A percentile compares a stretch with the other conserved stretches of the same genome.
Evolutionary conservation across 2,797 vertebrate genomes (phyloP).

Genomic region (Anas flavirostris): DNA sequence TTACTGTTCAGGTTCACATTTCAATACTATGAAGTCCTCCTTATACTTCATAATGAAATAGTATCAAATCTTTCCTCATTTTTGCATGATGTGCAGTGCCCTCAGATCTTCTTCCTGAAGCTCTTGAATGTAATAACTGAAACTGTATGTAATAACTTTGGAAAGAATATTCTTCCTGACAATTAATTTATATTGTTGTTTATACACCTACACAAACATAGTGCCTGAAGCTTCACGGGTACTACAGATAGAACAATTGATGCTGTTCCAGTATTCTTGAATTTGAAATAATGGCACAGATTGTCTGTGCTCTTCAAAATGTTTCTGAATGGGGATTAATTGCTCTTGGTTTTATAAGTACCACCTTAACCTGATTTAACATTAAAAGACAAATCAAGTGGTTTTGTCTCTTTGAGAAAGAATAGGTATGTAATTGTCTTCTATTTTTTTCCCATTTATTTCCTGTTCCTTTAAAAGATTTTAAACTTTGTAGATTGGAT

Average conservation of each 20-base stretch:
- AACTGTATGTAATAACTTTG: background rate
- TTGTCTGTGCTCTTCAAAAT: background rate
- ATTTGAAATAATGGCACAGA: background rate
- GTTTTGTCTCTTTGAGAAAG: background rate
- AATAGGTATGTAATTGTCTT: background rate
- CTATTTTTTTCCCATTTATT: background rate
- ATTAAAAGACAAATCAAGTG: background rate
- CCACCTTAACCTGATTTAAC: background rate
- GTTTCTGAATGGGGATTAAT: background rate
- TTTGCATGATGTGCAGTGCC: background rate
- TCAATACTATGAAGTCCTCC: background rate
- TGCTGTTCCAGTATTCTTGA: background rate
- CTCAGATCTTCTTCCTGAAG: background rate
- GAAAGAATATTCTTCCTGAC: background rate
- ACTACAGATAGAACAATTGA: background rate
- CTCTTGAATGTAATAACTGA: background rate
- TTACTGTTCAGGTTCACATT: background rate
- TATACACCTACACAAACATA: background rate
- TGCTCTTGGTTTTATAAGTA: background rate
- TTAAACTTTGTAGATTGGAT: background rate
- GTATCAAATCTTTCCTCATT: background rate
- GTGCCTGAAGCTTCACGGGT: background rate
- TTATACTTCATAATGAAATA: background rate
- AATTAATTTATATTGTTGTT: background rate
- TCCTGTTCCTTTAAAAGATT: background rate